These are phyloP conservation scores for Pteronura brasiliensis DNA, from an alignment of 2,113 vertebrate genomes.

Conservation along the genomic window DNA sequence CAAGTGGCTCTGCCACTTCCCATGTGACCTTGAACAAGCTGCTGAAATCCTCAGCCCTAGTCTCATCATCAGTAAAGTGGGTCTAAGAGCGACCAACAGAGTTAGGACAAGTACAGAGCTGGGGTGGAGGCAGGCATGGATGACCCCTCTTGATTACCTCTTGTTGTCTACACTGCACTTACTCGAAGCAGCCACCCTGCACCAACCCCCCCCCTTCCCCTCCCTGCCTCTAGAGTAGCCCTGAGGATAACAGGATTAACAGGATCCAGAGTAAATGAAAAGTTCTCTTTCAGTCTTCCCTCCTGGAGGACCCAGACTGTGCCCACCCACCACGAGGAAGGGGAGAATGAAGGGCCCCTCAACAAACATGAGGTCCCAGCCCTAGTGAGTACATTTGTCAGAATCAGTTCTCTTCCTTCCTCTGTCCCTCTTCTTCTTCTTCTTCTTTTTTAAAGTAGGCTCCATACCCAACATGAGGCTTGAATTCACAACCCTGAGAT, in stretches of 20 bases:
- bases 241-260: slow-evolving; percentile 1
- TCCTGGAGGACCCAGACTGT: background rate
- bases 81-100: background rate
- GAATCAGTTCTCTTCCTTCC: no score
- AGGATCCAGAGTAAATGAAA: background rate
- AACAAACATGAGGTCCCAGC: background rate
- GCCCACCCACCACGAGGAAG: background rate
- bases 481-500: background rate
- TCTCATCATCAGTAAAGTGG: background rate
- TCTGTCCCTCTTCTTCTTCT: background rate
- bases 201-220: background rate
- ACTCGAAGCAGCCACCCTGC: background rate
- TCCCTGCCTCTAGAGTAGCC: background rate
- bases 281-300: background rate
- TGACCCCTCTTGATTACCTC: background rate
- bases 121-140: background rate
- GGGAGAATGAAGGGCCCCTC: background rate
- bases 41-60: background rate
- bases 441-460: background rate
- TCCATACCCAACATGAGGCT: background rate
- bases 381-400: background rate
- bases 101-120: background rate
- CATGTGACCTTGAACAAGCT: background rate
- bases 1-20: background rate
- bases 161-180: background rate